Base-by-base conservation (phyloP, 1,140 invertebrate species). In the Ylistrum balloti region DNA sequence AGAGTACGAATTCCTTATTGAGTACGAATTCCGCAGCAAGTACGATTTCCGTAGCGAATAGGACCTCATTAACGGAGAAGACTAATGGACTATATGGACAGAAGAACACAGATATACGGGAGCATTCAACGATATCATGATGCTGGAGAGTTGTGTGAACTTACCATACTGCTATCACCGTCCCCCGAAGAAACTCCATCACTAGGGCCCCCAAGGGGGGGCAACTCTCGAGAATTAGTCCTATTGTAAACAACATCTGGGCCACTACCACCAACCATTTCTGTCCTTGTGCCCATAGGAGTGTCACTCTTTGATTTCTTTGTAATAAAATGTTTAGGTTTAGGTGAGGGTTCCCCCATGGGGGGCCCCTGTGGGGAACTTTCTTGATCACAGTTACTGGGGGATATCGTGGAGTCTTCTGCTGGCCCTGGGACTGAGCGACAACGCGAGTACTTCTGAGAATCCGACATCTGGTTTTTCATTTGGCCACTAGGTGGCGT, bases 391-490 rank as follows among this genome's bases (percentile, higher is more conserved):
- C 56, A 74, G 56, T 74, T 74, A 74, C 22, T 3, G 2, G 15
- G 56, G 56, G 56, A 74, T n/a, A 74, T 17, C 17, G 56, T 22
- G 1, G 56, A 74, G 0, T 74, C 56, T 5, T 74, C 56, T 7
- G 56, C n/a, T 28, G 94, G 94, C 15, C 90, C 92, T 20, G 95
- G 95, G 38, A 95, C 93, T 33, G 95, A 96, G 86, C 93, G 92
- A 92, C 95, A 95, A 13, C 95, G 93, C 33, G 93, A 91, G 87
- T 94, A 92, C 91, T 95, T 95, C 89, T 92, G 89, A n/a, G 86
- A 85, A 33, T 93, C 91, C 32, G 93, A 91, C 89, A 91, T 35
- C 93, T 91, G 56, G 56, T 74, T 86, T 92, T 91, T 90, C 86
- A 38, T 88, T 92, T 56, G 34, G 90, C 93, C 38, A 91, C 90